phyloP scores from a whole-genome alignment of 35 echinoderm and acorn worm genomes.

The Strongylocentrotus purpuratus region DNA sequence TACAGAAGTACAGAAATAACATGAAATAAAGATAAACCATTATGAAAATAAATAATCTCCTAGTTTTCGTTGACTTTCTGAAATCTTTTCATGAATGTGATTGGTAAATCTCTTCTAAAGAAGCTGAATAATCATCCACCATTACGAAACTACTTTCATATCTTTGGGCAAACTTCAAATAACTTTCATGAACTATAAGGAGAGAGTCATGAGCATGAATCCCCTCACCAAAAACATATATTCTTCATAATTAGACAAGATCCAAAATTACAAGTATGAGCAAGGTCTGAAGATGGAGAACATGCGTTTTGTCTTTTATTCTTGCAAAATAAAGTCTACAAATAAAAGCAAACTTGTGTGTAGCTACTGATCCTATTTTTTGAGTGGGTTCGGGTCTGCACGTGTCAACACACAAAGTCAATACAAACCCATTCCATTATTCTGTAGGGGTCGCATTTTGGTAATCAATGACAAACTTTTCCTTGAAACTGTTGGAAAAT shows the following conservation, averaged over 20 bases:
- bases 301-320: not conserved
- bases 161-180: not conserved
- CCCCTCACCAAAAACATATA: not conserved
- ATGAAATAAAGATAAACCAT: not conserved
- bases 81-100: not conserved
- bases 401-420: constrained; percentile 9
- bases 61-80: not conserved
- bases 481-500: not conserved
- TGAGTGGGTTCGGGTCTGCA: not conserved
- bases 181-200: not conserved
- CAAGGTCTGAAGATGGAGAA: not conserved
- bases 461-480: constrained; percentile 4
- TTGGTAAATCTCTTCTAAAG: not conserved
- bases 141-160: not conserved
- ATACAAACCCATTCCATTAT: not conserved
- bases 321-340: not conserved
- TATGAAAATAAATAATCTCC: not conserved
- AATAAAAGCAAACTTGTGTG: not conserved
- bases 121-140: not conserved
- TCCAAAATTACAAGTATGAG: not conserved
- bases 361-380: not conserved
- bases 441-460: not conserved
- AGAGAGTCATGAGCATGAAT: not conserved
- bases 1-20: not conserved
- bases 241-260: not conserved